Evolutionary conservation across 2,888 invertebrate genomes (phyloP).

Genomic region (Spilarctia lutea): DNA sequence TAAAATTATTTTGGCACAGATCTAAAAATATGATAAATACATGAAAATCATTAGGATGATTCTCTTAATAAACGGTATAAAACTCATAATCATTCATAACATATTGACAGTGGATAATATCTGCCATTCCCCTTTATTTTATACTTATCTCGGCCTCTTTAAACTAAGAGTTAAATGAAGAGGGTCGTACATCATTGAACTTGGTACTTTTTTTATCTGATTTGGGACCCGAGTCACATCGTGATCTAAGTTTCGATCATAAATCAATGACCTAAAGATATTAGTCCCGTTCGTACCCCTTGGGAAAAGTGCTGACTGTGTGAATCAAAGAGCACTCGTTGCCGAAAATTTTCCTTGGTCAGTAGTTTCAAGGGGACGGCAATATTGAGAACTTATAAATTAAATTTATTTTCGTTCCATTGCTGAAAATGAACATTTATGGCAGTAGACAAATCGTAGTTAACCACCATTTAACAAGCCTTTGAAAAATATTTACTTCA

Average conservation of each 20-base stretch:
- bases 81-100: too few species aligned
- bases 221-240: conserved; percentile 16
- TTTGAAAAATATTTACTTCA: neutral
- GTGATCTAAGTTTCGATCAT: conserved; percentile 37
- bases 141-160: conserved; percentile 24
- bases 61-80: too few species aligned
- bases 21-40: too few species aligned
- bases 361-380: neutral
- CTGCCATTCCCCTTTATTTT: too few species aligned
- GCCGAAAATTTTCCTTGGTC: neutral
- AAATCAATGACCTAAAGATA: conserved; percentile 42
- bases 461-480: neutral
- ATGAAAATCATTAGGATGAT: too few species aligned
- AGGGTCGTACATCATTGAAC: conserved; percentile 20
- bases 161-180: conserved; percentile 26
- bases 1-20: too few species aligned
- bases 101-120: too few species aligned
- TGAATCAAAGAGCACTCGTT: conserved; percentile 28
- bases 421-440: neutral
- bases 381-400: neutral
- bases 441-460: neutral
- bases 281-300: conserved; percentile 18
- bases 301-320: conserved; percentile 34
- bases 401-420: neutral
- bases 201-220: conserved; percentile 35